phyloP scores from a whole-genome alignment of 2,888 invertebrate genomes.

The Onchidella celtica region DNA sequence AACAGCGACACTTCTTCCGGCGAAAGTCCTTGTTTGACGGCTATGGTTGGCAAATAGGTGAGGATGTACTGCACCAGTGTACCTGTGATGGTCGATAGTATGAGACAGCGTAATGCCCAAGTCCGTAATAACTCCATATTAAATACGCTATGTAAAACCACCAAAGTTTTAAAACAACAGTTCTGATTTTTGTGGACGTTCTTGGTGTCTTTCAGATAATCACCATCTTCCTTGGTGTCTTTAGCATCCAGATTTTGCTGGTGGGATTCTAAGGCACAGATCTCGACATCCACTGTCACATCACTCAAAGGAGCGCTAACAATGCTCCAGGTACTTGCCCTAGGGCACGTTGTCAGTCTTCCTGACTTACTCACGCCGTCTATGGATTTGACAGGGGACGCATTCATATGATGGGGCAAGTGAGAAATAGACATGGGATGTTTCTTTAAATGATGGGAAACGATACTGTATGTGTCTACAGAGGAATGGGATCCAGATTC shows the following conservation, averaged over 20 bases:
- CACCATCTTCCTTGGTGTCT: not conserved
- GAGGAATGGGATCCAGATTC: too few species aligned
- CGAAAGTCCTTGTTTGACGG: not conserved
- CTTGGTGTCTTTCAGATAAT: not conserved
- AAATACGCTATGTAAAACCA: not conserved
- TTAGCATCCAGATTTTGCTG: not conserved
- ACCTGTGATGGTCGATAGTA: not conserved
- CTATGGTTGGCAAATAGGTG: constrained; percentile 5
- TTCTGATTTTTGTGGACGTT: not conserved
- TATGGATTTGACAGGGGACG: too few species aligned
- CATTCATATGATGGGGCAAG: too few species aligned
- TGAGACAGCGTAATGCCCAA: not conserved
- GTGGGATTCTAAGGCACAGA: not conserved
- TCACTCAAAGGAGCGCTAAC: constrained; percentile 9
- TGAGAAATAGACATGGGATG: too few species aligned
- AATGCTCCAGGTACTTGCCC: constrained; percentile 5
- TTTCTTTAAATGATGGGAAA: too few species aligned
- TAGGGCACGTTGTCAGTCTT: too few species aligned
- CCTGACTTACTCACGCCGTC: too few species aligned
- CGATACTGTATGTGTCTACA: too few species aligned
- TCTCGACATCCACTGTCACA: not conserved
- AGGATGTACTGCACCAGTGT: not conserved
- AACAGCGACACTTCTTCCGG: not conserved
- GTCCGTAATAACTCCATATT: not conserved
- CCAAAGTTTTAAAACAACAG: not conserved